phyloP scores from a whole-genome alignment of 2,888 invertebrate genomes.

The Kryphioiulus occultus region DNA sequence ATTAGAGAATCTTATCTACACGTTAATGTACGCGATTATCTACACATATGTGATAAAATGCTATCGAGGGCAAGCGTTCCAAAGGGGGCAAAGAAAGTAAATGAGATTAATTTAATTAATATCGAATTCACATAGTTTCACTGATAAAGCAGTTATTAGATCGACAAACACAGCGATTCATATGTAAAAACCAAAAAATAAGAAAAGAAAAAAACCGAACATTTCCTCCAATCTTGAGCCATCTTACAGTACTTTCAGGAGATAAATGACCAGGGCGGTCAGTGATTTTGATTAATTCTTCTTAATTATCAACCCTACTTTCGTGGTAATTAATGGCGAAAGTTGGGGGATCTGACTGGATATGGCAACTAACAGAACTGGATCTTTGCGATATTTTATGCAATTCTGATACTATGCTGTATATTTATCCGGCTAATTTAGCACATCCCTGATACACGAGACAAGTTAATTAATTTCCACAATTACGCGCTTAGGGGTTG shows the following conservation, averaged over 20 bases:
- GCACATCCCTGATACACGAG: neutral
- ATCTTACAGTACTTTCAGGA: neutral
- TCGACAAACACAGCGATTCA: too few species aligned
- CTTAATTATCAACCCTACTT: neutral
- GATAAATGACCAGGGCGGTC: neutral
- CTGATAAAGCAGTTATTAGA: too few species aligned
- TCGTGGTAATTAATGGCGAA: neutral
- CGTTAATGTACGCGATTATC: too few species aligned
- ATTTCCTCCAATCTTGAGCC: neutral
- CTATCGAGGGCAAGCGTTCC: too few species aligned
- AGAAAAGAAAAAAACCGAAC: neutral
- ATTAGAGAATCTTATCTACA: too few species aligned
- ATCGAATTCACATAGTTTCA: too few species aligned
- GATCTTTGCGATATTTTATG: neutral
- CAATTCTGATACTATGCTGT: neutral
- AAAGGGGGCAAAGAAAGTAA: too few species aligned
- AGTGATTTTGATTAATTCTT: neutral
- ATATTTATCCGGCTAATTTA: conserved; percentile 1
- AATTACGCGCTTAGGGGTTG: neutral
- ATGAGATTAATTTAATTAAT: too few species aligned
- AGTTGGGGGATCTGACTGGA: neutral
- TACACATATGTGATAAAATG: too few species aligned
- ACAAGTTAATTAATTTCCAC: neutral
- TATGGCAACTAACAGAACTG: neutral
- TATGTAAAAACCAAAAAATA: too few species aligned